Percentiles rank a stretch among this genome's conserved stretches.
These are phyloP conservation scores for Teleogryllus occipitalis DNA, from an alignment of 1,140 invertebrate species.

Conservation along the genomic window DNA sequence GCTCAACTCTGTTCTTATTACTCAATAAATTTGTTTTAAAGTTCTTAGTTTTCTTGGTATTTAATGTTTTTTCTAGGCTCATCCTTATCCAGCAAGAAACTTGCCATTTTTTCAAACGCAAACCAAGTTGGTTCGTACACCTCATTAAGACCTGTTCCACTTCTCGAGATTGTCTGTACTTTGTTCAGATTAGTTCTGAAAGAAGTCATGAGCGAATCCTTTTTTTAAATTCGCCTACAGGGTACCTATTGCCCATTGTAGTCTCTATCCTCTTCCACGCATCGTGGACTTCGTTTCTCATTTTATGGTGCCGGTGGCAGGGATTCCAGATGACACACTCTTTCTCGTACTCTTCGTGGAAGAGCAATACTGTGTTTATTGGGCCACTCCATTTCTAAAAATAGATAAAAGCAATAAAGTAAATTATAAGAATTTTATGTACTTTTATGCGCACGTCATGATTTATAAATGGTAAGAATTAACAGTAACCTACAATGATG, in stretches of 20 bases:
- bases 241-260: not conserved
- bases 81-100: no score
- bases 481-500: no score
- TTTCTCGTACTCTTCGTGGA: not conserved
- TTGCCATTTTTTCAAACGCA: no score
- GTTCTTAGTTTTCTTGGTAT: no score
- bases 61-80: no score
- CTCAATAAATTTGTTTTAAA: no score
- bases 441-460: no score
- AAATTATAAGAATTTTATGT: no score
- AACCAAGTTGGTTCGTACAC: no score
- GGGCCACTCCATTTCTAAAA: not conserved
- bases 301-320: not conserved
- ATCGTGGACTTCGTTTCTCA: not conserved
- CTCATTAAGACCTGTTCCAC: no score
- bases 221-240: not conserved
- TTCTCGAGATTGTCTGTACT: not conserved
- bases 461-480: no score
- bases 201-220: not conserved
- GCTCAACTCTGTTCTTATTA: no score
- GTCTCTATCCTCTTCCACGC: not conserved
- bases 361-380: not conserved
- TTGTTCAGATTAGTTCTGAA: not conserved
- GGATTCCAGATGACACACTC: not conserved
- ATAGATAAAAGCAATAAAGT: not conserved